Evolutionary conservation across 2,113 vertebrate species (phyloP).

Genomic region (Misgurnus mizolepis): DNA sequence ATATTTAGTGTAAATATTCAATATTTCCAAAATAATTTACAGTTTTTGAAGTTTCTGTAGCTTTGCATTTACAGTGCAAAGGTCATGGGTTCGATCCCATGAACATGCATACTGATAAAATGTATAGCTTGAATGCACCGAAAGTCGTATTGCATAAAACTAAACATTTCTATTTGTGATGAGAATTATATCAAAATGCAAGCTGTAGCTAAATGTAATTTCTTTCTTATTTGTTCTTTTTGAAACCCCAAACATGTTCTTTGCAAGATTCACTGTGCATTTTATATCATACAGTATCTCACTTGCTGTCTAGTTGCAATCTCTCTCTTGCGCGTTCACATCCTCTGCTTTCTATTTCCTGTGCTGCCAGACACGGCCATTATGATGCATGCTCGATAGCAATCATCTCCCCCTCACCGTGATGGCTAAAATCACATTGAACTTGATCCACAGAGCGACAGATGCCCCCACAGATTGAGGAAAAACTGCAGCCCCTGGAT

Average conservation of each 20-base stretch:
- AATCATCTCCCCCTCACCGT: neutral
- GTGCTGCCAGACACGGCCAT: neutral
- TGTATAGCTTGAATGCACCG: no score
- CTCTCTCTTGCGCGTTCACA: neutral
- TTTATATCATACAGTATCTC: neutral
- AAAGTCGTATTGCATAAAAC: no score
- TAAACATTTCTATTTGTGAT: no score
- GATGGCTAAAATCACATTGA: constrained; percentile 30
- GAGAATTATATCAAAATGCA: no score
- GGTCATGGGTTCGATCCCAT: no score
- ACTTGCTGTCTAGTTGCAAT: neutral
- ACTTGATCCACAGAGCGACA: constrained; percentile 9
- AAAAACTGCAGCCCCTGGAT: neutral
- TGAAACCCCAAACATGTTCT: no score
- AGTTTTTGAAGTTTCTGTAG: no score
- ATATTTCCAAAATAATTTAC: no score
- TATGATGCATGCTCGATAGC: neutral
- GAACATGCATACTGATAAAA: no score
- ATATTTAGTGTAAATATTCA: neutral
- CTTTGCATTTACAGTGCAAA: no score
- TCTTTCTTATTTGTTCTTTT: neutral
- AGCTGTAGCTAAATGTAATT: no score
- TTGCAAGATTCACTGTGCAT: neutral
- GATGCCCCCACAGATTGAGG: constrained; percentile 24
- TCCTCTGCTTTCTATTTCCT: neutral